Evolutionary conservation across 2,797 vertebrate species (phyloP).

Genomic region (Hybognathus amarus): DNA sequence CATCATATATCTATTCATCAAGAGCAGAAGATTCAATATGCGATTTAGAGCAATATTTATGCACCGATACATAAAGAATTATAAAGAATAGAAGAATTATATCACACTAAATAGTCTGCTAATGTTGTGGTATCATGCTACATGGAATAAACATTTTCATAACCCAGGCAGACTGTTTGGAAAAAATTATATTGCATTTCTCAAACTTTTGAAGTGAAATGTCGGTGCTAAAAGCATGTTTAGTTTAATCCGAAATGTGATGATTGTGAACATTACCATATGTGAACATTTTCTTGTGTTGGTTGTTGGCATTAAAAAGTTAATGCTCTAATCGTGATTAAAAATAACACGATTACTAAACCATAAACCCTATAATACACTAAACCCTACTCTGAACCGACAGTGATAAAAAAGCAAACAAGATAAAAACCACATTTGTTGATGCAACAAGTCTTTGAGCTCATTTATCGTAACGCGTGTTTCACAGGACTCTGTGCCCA

Average conservation of each 20-base stretch:
- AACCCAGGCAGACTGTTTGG: neutral
- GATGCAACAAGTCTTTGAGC: neutral
- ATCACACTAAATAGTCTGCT: neutral
- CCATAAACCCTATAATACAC: neutral
- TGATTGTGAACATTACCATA: neutral
- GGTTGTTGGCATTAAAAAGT: neutral
- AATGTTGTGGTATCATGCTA: neutral
- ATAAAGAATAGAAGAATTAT: neutral
- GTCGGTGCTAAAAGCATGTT: neutral
- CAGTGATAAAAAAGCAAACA: neutral
- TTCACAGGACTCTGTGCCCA: neutral
- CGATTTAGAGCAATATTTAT: neutral
- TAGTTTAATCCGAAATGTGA: neutral
- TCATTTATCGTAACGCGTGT: neutral
- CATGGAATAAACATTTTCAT: neutral
- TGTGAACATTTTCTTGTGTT: neutral
- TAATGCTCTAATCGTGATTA: too few relatives aligned
- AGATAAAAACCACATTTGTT: neutral
- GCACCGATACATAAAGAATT: neutral
- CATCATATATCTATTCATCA: conserved; percentile 9
- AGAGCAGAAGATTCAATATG: neutral
- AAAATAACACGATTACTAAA: neutral
- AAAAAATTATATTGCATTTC: neutral
- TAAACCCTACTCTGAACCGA: neutral
- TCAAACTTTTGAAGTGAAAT: neutral